Conservation (phyloP, 2,797 vertebrate genomes). For the Poeciliopsis gracilis region DNA sequence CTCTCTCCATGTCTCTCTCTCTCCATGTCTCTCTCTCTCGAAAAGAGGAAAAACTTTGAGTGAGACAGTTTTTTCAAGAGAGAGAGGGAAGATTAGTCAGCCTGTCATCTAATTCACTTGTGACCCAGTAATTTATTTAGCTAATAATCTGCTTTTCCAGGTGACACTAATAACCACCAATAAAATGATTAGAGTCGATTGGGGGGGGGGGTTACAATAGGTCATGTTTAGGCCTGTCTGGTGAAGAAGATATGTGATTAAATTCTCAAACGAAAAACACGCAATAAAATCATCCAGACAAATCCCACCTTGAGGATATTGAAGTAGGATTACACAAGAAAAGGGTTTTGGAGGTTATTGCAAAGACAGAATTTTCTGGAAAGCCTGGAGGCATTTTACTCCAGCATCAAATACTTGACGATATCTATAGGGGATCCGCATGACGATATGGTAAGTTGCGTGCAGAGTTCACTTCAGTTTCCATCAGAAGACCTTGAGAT, state of each 20-base stretch:
- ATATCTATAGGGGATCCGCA: conserved; percentile 28
- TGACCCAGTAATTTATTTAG: conserved; percentile 79
- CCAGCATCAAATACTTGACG: conserved; percentile 47
- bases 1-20: background rate
- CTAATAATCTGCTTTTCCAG: conserved; percentile 73
- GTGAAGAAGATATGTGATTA: conserved; percentile 70
- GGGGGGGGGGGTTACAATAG: conserved; percentile 16
- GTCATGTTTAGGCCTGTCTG: conserved; percentile 45
- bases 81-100: conserved; percentile 68
- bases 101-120: conserved; percentile 70
- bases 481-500: conserved; percentile 4
- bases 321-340: conserved; percentile 57
- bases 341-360: conserved; percentile 42
- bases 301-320: conserved; percentile 73
- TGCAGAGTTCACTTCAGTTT: conserved; percentile 24
- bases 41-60: conserved; percentile 43
- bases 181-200: conserved; percentile 43
- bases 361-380: conserved; percentile 43
- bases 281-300: conserved; percentile 76
- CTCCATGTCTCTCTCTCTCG: background rate
- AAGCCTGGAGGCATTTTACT: conserved; percentile 33
- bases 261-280: conserved; percentile 77
- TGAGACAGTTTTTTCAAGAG: conserved; percentile 66
- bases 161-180: conserved; percentile 71
- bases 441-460: background rate